phyloP scores from a whole-genome alignment of 2,113 vertebrate species.

The Colossoma macropomum region DNA sequence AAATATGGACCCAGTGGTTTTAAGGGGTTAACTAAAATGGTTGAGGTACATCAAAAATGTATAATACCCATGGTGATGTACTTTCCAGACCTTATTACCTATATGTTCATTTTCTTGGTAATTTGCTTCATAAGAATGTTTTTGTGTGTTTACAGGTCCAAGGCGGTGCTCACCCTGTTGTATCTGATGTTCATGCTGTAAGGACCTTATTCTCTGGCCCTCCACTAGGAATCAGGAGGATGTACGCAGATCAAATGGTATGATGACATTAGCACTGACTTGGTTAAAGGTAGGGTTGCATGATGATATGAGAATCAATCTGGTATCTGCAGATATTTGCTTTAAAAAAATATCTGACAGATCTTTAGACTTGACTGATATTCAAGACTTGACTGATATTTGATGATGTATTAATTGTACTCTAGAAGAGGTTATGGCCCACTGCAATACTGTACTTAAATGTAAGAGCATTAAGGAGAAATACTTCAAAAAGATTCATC shows the following conservation, averaged over 20 bases:
- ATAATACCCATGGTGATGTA: background rate
- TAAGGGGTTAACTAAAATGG: too few species aligned
- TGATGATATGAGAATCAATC: background rate
- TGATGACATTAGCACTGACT: conserved; percentile 54
- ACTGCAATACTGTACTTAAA: too few species aligned
- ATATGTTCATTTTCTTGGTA: background rate
- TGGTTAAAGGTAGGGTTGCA: background rate
- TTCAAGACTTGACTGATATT: too few species aligned
- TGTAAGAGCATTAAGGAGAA: too few species aligned
- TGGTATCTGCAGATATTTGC: background rate
- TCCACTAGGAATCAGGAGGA: conserved; percentile 76
- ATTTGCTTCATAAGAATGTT: background rate
- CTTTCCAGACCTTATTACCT: too few species aligned
- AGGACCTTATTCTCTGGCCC: conserved; percentile 78
- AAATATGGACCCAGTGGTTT: too few species aligned
- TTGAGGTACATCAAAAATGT: too few species aligned
- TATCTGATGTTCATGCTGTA: conserved; percentile 79
- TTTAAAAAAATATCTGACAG: too few species aligned
- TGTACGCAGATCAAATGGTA: conserved; percentile 81
- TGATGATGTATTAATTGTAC: too few species aligned
- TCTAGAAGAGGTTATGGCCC: too few species aligned
- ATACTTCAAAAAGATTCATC: too few species aligned
- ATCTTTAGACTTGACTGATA: too few species aligned
- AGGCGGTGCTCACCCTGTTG: conserved; percentile 76
- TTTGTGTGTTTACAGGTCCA: conserved; percentile 77